Evolutionary conservation across 2,797 vertebrate species (phyloP).

Genomic region (Streptopelia turtur): DNA sequence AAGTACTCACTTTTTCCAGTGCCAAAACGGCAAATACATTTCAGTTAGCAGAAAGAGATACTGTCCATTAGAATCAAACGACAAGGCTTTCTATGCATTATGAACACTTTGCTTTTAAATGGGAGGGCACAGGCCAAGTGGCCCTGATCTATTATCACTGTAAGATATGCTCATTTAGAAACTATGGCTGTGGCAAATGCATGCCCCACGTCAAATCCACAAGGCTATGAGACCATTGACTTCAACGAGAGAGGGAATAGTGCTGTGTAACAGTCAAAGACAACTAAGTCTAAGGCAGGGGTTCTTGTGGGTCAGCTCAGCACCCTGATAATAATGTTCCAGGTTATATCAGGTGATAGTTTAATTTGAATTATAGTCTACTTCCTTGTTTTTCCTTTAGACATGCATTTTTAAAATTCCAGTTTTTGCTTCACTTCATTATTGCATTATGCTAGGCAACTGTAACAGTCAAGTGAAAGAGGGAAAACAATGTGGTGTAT

Average conservation of each 20-base stretch:
- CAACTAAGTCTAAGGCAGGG: neutral
- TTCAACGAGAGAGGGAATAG: neutral
- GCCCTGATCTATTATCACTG: neutral
- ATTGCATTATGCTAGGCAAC: neutral
- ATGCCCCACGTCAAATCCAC: neutral
- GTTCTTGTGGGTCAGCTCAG: neutral
- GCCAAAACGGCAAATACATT: neutral
- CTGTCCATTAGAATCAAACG: neutral
- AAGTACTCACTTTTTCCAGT: neutral
- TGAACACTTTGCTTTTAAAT: neutral
- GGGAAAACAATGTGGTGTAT: neutral
- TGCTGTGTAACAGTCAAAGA: neutral
- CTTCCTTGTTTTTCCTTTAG: neutral
- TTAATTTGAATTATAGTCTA: neutral
- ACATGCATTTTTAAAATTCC: neutral
- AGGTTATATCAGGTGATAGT: neutral
- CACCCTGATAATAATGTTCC: neutral
- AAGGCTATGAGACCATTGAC: neutral
- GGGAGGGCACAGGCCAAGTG: neutral
- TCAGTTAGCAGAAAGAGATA: neutral
- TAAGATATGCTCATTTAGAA: neutral
- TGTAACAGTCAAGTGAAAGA: neutral
- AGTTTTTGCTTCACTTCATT: neutral
- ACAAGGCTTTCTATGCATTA: neutral
- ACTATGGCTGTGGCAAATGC: neutral